phyloP scores from a whole-genome alignment of 2,113 vertebrate genomes.

The Euleptes europaea region DNA sequence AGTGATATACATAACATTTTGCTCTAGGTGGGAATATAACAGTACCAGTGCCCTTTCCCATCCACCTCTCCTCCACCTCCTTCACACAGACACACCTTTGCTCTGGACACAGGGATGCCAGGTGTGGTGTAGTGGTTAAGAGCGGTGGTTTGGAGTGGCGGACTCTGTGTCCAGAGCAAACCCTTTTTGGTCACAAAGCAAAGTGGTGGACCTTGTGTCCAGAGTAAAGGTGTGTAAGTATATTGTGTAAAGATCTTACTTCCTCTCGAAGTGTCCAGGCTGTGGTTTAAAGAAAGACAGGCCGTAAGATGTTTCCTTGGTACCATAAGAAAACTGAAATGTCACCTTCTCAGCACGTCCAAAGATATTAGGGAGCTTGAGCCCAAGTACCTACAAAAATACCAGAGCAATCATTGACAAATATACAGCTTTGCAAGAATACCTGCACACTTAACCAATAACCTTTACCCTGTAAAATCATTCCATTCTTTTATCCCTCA shows the following conservation, averaged over 20 bases:
- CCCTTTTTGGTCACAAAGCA: too few species aligned
- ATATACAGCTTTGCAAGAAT: not conserved
- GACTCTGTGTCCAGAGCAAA: too few species aligned
- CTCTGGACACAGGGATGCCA: too few species aligned
- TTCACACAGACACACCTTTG: too few species aligned
- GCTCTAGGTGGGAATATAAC: too few species aligned
- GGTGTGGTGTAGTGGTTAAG: too few species aligned
- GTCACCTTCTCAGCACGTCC: slow-evolving; percentile 95
- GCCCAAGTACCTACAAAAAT: slow-evolving; percentile 85
- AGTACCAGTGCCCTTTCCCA: too few species aligned
- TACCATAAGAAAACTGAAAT: slow-evolving; percentile 97
- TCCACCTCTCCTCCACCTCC: too few species aligned
- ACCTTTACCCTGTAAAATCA: not conserved
- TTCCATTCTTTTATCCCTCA: not conserved
- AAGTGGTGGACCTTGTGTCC: too few species aligned
- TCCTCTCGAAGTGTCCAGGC: slow-evolving; percentile 90
- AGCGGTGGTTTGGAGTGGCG: too few species aligned
- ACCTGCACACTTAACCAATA: not conserved
- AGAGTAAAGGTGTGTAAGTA: too few species aligned
- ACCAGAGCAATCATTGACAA: not conserved
- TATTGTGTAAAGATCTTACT: slow-evolving; percentile 76
- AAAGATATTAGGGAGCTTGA: slow-evolving; percentile 91
- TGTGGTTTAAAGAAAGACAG: slow-evolving; percentile 96
- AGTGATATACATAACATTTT: too few species aligned
- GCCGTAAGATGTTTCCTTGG: slow-evolving; percentile 97